Conservation (phyloP, 2,888 invertebrate genomes). For the Drosophila yooni region DNA sequence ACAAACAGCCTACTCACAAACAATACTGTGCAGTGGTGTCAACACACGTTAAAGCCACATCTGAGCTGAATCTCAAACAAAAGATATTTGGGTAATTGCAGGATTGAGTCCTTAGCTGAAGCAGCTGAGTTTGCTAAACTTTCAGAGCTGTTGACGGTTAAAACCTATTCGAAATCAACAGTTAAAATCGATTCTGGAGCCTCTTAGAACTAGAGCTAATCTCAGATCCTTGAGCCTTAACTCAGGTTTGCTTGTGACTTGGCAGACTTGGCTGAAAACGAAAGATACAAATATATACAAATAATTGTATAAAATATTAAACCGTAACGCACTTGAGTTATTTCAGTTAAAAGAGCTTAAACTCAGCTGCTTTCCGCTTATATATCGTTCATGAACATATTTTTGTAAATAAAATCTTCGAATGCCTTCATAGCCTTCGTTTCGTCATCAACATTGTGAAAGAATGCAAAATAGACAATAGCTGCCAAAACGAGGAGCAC, state of each 20-base stretch:
- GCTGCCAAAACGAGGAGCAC: neutral
- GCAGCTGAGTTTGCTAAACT: neutral
- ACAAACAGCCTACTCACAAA: slow-evolving; percentile 5
- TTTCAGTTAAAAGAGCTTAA: neutral
- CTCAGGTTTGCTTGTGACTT: neutral
- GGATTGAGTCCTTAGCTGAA: neutral
- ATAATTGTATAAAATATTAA: neutral
- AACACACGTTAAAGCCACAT: slow-evolving; percentile 19
- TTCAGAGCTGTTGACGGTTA: neutral
- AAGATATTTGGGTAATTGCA: neutral
- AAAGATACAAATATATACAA: neutral
- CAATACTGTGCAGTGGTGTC: slow-evolving; percentile 45
- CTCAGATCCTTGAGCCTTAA: neutral
- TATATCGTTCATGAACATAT: neutral
- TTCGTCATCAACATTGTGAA: neutral
- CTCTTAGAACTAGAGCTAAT: neutral
- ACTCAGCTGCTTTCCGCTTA: neutral
- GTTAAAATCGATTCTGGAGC: neutral
- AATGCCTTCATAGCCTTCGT: neutral
- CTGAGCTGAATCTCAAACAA: slow-evolving; percentile 15
- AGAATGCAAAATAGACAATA: slow-evolving; percentile 11
- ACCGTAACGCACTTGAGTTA: neutral
- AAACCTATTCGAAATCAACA: neutral
- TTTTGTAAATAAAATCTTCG: neutral
- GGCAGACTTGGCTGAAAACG: neutral